Percentiles rank a stretch among this genome's conserved stretches.
phyloP scores from a whole-genome alignment of 2,797 vertebrate species.

The Artibeus lituratus region DNA sequence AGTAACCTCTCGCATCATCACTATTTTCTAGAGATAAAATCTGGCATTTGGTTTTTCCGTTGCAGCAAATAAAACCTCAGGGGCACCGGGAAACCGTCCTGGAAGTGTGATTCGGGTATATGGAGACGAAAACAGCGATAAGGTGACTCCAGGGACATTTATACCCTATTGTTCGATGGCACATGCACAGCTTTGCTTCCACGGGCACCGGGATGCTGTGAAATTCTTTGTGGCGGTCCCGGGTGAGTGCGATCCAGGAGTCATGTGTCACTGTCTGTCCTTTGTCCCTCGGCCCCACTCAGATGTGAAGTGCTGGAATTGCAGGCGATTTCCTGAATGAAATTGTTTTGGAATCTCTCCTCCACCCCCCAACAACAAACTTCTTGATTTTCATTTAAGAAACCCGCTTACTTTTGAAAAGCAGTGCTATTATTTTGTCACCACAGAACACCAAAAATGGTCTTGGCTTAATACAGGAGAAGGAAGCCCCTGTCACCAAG shows the following conservation, averaged over 20 bases:
- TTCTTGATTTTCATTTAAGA: background rate
- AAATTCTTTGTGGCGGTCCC: constrained; percentile 98
- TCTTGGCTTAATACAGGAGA: background rate
- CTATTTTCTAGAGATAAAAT: constrained; percentile 70
- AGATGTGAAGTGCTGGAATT: background rate
- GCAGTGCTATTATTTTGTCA: background rate
- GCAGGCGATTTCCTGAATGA: background rate
- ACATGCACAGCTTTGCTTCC: constrained; percentile 97
- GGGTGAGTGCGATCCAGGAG: constrained; percentile 81
- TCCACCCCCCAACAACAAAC: background rate
- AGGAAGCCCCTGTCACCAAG: background rate
- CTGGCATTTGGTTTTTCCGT: constrained; percentile 65
- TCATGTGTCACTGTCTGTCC: background rate
- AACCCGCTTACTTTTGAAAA: constrained; percentile 23
- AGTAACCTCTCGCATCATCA: constrained; percentile 66
- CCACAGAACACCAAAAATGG: background rate
- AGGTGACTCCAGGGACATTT: constrained; percentile 94
- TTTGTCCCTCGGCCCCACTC: background rate
- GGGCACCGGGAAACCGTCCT: constrained; percentile 85
- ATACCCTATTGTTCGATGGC: constrained; percentile 98
- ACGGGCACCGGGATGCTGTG: constrained; percentile 96
- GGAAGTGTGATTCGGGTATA: constrained; percentile 93
- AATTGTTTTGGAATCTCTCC: background rate
- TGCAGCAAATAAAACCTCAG: constrained; percentile 88
- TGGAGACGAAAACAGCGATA: constrained; percentile 94